phyloP scores from a whole-genome alignment of 2,888 invertebrate genomes.

The Dryococelus australis region DNA sequence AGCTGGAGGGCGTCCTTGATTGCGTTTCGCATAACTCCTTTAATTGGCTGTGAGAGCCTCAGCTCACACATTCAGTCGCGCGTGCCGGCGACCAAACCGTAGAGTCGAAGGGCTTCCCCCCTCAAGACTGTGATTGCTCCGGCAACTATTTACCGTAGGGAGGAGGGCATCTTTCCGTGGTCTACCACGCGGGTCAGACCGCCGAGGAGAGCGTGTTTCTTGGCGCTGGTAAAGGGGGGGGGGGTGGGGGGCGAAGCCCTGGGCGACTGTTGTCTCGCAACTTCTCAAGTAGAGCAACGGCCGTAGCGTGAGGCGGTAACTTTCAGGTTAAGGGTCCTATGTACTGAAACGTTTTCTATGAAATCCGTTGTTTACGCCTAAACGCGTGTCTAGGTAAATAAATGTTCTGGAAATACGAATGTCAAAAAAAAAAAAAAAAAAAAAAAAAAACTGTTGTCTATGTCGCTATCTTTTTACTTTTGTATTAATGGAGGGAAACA shows the following conservation, averaged over 20 bases:
- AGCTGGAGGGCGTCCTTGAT: neutral
- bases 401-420: too few species aligned
- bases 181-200: neutral
- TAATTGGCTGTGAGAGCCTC: neutral
- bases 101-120: too few species aligned
- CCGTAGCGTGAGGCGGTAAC: too few species aligned
- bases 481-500: too few species aligned
- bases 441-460: too few species aligned
- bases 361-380: too few species aligned
- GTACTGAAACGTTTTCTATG: too few species aligned
- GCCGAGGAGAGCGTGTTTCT: neutral
- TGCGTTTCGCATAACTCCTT: conserved; percentile 3
- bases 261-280: neutral
- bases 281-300: neutral
- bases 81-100: neutral
- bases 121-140: neutral
- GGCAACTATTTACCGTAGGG: neutral
- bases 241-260: neutral
- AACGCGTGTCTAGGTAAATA: too few species aligned
- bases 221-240: neutral
- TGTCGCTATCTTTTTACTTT: too few species aligned
- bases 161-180: neutral
- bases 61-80: neutral
- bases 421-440: too few species aligned
- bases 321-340: too few species aligned